A percentile compares a stretch with the other conserved stretches of the same genome.
Conservation (phyloP, 2,888 invertebrate genomes). For the Cataglyphis albicans region DNA sequence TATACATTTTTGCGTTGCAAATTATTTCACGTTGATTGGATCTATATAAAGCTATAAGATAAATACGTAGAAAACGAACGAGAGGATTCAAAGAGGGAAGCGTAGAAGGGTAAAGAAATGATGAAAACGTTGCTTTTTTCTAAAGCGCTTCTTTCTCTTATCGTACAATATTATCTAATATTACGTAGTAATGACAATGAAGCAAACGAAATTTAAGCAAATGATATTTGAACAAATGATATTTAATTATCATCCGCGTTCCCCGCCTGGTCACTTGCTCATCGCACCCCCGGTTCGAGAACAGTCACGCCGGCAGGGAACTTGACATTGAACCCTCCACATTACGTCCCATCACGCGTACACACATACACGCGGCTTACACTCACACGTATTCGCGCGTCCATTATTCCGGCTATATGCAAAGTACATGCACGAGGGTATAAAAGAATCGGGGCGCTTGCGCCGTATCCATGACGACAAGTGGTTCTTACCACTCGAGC, state of each 20-base stretch:
- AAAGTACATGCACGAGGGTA: constrained; percentile 54
- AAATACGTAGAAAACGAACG: background rate
- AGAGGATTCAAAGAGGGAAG: background rate
- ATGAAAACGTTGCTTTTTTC: background rate
- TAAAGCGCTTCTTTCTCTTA: background rate
- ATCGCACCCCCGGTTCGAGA: constrained; percentile 39
- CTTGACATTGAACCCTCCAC: constrained; percentile 72
- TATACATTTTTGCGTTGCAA: background rate
- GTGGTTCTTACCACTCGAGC: constrained; percentile 56
- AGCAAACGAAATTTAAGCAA: background rate
- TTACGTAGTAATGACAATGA: background rate
- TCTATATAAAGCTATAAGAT: background rate
- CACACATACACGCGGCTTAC: background rate
- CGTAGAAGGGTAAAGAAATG: background rate
- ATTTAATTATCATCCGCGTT: constrained; percentile 13
- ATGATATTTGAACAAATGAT: background rate
- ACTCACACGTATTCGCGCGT: background rate
- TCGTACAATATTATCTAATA: background rate
- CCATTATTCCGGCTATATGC: constrained; percentile 62
- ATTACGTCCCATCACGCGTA: constrained; percentile 26
- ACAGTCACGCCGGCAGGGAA: constrained; percentile 47
- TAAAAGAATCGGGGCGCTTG: constrained; percentile 59
- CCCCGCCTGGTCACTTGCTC: background rate
- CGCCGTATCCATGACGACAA: constrained; percentile 66
- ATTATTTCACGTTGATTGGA: background rate